Evolutionary conservation across 1,140 invertebrate species (phyloP).

Genomic region (Drosophila sturtevanti): DNA sequence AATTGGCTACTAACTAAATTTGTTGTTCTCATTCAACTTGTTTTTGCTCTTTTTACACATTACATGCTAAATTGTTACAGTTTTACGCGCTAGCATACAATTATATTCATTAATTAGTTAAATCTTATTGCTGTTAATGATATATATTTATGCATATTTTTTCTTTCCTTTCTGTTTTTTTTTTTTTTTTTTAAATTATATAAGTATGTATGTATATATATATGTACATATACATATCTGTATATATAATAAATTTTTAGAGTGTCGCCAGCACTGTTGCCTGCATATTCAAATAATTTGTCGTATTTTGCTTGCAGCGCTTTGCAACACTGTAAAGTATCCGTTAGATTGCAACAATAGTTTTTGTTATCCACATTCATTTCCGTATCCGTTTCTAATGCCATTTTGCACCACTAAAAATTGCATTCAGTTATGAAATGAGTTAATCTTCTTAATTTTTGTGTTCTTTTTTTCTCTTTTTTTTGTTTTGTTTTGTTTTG

Average conservation of each 20-base stretch:
- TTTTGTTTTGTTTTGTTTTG: slow-evolving; percentile 17
- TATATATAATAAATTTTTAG: slow-evolving; percentile 56
- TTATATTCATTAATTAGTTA: slow-evolving; percentile 52
- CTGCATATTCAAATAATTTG: slow-evolving; percentile 14
- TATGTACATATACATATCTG: slow-evolving; percentile 45
- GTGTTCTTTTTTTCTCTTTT: not conserved
- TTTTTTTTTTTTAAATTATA: too few relatives aligned
- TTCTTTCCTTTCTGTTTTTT: slow-evolving; percentile 33
- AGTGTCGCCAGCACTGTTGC: slow-evolving; percentile 51
- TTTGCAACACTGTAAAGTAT: slow-evolving; percentile 69
- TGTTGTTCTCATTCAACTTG: slow-evolving; percentile 42
- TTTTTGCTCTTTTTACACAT: slow-evolving; percentile 69
- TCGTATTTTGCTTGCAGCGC: slow-evolving; percentile 28
- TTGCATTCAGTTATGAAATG: slow-evolving; percentile 31
- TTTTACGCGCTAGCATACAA: slow-evolving; percentile 66
- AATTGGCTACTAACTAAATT: slow-evolving; percentile 81
- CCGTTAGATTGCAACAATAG: slow-evolving; percentile 58
- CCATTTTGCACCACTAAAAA: slow-evolving; percentile 17
- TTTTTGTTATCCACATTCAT: slow-evolving; percentile 18
- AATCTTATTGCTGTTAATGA: slow-evolving; percentile 35
- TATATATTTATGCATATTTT: slow-evolving; percentile 26
- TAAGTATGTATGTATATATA: slow-evolving; percentile 27
- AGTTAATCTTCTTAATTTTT: slow-evolving; percentile 8
- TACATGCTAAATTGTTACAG: slow-evolving; percentile 74
- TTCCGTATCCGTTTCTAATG: not conserved